These are phyloP conservation scores for Montipora capitata DNA, from an alignment of 92 coral and sea anemone genomes.

Conservation along the genomic window DNA sequence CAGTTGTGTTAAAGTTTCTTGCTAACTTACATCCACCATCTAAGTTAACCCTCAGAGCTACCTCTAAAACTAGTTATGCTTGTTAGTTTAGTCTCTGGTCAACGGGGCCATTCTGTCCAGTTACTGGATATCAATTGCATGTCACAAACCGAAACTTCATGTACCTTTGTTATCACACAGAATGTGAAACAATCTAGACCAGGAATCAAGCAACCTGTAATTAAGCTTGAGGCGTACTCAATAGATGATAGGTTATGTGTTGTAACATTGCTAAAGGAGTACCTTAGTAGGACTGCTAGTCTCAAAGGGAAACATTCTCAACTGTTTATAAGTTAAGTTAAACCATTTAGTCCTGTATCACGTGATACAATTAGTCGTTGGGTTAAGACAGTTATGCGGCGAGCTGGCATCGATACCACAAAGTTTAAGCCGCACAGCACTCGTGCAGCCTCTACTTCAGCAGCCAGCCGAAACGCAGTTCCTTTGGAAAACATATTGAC, in stretches of 20 bases:
- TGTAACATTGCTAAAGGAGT: not conserved
- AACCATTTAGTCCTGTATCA: constrained; percentile 4
- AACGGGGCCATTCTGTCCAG: constrained; percentile 14
- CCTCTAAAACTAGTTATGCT: constrained; percentile 25
- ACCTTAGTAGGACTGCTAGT: not conserved
- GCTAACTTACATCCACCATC: constrained; percentile 23
- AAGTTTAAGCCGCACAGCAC: constrained; percentile 52
- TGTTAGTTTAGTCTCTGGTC: constrained; percentile 11
- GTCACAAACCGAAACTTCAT: constrained; percentile 4
- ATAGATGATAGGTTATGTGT: not conserved
- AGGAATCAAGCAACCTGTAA: constrained; percentile 19
- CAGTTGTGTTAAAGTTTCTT: constrained; percentile 20
- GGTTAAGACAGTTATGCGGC: constrained; percentile 14
- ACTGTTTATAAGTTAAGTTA: constrained; percentile 8
- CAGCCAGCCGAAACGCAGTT: constrained; percentile 1
- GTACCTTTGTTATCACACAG: constrained; percentile 5
- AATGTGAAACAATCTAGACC: constrained; percentile 21
- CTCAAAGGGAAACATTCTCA: not conserved
- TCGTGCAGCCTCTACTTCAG: constrained; percentile 59
- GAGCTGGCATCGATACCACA: constrained; percentile 7
- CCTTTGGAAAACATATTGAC: constrained; percentile 24
- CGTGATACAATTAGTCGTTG: constrained; percentile 15
- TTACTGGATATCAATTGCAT: constrained; percentile 19
- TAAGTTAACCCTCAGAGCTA: constrained; percentile 13
- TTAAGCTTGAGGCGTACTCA: constrained; percentile 18